phyloP scores from a whole-genome alignment of 2,888 invertebrate genomes.

The Apotomis betuletana region DNA sequence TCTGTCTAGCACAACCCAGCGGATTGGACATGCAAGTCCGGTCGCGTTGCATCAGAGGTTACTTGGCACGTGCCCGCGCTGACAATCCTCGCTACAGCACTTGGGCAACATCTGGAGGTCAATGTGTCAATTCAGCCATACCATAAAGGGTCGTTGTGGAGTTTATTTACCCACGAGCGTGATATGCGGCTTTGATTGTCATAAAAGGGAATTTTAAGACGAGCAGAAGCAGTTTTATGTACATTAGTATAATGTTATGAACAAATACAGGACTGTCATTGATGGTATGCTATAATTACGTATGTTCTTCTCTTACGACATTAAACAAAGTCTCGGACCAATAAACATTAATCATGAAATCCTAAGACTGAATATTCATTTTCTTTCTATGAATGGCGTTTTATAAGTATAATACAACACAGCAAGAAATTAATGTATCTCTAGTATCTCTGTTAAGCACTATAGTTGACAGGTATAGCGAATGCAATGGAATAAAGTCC shows the following conservation, averaged over 20 bases:
- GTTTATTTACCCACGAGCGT: slow-evolving; percentile 32
- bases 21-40: slow-evolving; percentile 40
- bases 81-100: slow-evolving; percentile 49
- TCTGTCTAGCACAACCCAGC: slow-evolving; percentile 59
- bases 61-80: slow-evolving; percentile 66
- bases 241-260: neutral
- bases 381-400: no score
- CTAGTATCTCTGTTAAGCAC: no score
- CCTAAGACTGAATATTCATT: no score
- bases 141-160: slow-evolving; percentile 35
- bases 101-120: slow-evolving; percentile 71
- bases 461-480: no score
- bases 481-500: no score
- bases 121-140: slow-evolving; percentile 70
- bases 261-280: neutral
- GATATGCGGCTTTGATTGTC: neutral
- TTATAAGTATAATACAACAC: no score
- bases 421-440: no score
- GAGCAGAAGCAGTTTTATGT: neutral
- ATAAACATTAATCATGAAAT: no score
- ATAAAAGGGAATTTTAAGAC: neutral
- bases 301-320: no score
- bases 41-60: slow-evolving; percentile 76
- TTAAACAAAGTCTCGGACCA: no score
- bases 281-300: no score